These are phyloP conservation scores for Aspiorhynchus laticeps DNA, from an alignment of 2,113 vertebrate species.

Conservation along the genomic window DNA sequence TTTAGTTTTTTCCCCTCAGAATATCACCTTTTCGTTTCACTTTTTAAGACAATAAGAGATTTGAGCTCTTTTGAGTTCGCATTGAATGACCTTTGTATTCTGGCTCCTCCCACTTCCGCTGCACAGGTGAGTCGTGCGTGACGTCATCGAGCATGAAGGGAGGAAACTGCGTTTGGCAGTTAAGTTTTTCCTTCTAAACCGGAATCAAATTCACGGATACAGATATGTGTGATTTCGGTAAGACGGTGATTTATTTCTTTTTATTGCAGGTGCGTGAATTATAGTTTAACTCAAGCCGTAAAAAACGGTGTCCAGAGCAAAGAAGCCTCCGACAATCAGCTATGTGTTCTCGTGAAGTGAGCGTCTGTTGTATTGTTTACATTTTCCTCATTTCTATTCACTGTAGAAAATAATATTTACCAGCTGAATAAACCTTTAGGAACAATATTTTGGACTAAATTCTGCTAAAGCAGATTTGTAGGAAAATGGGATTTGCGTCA, in stretches of 20 bases:
- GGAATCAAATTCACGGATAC: not conserved
- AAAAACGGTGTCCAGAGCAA: not conserved
- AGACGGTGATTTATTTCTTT: not conserved
- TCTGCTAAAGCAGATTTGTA: not conserved
- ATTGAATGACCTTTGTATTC: not conserved
- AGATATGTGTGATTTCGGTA: slow-evolving; percentile 57
- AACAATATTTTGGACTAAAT: not conserved
- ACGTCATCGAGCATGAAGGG: slow-evolving; percentile 17
- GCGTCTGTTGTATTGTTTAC: not conserved
- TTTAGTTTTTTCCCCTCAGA: not conserved
- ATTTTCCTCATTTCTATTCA: not conserved
- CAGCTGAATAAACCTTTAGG: not conserved
- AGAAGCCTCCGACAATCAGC: not conserved
- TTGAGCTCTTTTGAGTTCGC: not conserved
- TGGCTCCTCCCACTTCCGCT: slow-evolving; percentile 51
- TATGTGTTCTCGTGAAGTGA: not conserved
- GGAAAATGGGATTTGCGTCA: not conserved
- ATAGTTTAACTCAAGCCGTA: not conserved
- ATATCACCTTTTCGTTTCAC: not conserved
- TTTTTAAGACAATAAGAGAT: not conserved
- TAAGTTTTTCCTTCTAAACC: slow-evolving; percentile 16
- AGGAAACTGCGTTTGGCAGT: not conserved
- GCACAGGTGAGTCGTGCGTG: slow-evolving; percentile 47
- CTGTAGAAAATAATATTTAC: not conserved
- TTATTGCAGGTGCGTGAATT: no score